Conservation (phyloP, 64 coral and sea anemone genomes). For the Acropora tenuis region DNA sequence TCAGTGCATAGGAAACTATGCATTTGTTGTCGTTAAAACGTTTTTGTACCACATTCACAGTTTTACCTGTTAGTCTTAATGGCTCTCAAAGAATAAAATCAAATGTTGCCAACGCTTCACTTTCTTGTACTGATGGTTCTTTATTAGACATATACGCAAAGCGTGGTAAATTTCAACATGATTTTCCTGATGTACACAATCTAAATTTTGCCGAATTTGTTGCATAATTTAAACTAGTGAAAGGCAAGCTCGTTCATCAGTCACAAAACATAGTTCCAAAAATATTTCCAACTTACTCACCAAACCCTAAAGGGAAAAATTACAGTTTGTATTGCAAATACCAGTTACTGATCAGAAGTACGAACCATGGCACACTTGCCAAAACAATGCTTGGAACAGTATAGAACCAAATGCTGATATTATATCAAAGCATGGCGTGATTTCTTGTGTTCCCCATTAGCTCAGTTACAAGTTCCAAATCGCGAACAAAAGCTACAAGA, state of each 20-base stretch:
- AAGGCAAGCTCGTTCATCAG: conserved; percentile 18
- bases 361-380: conserved; percentile 34
- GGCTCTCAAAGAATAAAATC: conserved; percentile 40
- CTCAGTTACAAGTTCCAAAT: too few species aligned
- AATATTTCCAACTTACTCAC: conserved; percentile 12
- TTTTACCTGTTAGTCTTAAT: conserved; percentile 39
- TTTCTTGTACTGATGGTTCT: conserved; percentile 17
- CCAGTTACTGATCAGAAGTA: conserved; percentile 14
- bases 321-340: conserved; percentile 13
- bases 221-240: conserved; percentile 23
- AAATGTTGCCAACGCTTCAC: not conserved
- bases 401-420: not conserved
- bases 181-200: conserved; percentile 41
- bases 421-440: too few species aligned
- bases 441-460: too few species aligned
- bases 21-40: conserved; percentile 40
- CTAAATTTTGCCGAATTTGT: conserved; percentile 62
- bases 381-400: conserved; percentile 26
- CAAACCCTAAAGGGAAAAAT: conserved; percentile 13
- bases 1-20: conserved; percentile 41
- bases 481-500: too few species aligned
- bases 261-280: not conserved
- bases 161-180: conserved; percentile 18
- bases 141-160: conserved; percentile 66
- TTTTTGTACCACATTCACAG: conserved; percentile 35